Evolutionary conservation across 2,797 vertebrate species (phyloP).

Genomic region (Cyprinella venusta): DNA sequence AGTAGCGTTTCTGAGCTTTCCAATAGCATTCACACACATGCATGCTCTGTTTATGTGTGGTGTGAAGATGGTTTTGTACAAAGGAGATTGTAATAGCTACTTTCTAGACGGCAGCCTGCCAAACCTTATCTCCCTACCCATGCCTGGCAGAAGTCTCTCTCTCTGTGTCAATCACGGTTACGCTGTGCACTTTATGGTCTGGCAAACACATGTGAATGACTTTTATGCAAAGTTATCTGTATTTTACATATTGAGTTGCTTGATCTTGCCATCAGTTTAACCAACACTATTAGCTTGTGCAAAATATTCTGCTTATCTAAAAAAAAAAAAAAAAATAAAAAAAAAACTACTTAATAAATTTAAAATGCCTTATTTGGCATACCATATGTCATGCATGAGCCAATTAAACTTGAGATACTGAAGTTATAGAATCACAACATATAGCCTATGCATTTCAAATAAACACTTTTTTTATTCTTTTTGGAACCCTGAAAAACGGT

Average conservation of each 20-base stretch:
- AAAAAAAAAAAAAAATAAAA: neutral
- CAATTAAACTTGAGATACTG: neutral
- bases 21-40: neutral
- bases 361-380: neutral
- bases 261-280: neutral
- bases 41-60: neutral
- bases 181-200: neutral
- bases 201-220: neutral
- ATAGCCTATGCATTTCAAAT: too few species aligned
- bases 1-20: neutral
- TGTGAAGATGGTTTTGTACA: neutral
- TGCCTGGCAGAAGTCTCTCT: neutral
- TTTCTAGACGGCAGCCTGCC: neutral
- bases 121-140: neutral
- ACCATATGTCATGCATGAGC: neutral
- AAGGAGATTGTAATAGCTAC: slow-evolving; percentile 9
- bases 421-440: too few species aligned
- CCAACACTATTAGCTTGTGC: neutral
- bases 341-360: neutral
- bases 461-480: too few species aligned
- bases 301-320: neutral
- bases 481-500: too few species aligned
- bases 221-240: slow-evolving; percentile 22
- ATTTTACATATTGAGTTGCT: neutral
- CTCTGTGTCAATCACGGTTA: neutral